These are phyloP conservation scores for Phaedon cochleariae DNA, from an alignment of 2,888 invertebrate species.

Conservation along the genomic window DNA sequence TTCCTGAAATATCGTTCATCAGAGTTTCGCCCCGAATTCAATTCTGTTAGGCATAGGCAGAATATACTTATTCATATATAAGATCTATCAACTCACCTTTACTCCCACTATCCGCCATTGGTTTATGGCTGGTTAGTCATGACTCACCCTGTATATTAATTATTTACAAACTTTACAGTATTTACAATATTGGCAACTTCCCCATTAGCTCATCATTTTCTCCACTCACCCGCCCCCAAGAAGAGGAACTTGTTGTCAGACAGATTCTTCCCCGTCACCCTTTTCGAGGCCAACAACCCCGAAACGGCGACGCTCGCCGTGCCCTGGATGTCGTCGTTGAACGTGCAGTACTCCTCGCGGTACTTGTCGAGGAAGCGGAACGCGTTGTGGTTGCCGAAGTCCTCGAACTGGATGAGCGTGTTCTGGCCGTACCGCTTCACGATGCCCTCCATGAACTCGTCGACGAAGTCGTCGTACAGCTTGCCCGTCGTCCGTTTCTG, in stretches of 20 bases:
- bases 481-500: slow-evolving; percentile 85
- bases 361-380: slow-evolving; percentile 93
- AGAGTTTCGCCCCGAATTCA: no score
- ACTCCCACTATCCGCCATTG: no score
- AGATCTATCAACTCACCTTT: no score
- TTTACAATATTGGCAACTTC: no score
- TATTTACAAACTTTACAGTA: no score
- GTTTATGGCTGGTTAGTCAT: no score
- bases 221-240: slow-evolving; percentile 87
- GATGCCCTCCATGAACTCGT: slow-evolving; percentile 96
- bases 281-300: slow-evolving; percentile 83
- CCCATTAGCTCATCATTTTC: no score
- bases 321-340: slow-evolving; percentile 98
- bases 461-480: slow-evolving; percentile 91
- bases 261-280: slow-evolving; percentile 79
- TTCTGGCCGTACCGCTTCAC: slow-evolving; percentile 88
- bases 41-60: no score
- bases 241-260: slow-evolving; percentile 90
- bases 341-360: slow-evolving; percentile 91
- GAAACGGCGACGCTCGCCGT: slow-evolving; percentile 96
- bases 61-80: no score
- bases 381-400: slow-evolving; percentile 98
- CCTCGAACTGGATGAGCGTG: slow-evolving; percentile 84
- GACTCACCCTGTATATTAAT: no score
- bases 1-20: no score